Evolutionary conservation across 2,113 vertebrate species (phyloP).

Genomic region (Pelodiscus sinensis): DNA sequence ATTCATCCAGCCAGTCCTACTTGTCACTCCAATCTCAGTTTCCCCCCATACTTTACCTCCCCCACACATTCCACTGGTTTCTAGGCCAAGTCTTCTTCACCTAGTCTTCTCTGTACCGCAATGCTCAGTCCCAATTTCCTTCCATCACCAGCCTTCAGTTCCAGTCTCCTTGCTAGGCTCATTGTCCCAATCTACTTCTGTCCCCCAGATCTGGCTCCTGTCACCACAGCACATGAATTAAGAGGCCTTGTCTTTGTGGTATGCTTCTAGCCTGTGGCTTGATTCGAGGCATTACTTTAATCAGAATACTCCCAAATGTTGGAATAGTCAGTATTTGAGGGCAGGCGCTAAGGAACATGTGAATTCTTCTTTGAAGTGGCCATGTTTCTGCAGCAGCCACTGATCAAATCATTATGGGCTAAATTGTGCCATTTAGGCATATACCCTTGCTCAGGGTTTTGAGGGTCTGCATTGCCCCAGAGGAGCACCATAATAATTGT

Average conservation of each 20-base stretch:
- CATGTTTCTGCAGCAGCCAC: not conserved
- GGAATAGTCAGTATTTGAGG: not conserved
- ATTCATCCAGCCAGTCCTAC: too few relatives aligned
- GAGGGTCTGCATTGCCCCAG: not conserved
- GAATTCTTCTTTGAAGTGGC: not conserved
- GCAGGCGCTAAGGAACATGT: not conserved
- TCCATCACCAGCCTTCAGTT: too few relatives aligned
- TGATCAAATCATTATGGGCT: not conserved
- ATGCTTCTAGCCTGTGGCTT: not conserved
- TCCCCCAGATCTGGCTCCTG: too few relatives aligned
- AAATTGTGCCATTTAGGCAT: not conserved
- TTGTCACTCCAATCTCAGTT: too few relatives aligned
- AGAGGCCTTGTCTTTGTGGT: not conserved
- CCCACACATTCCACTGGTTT: too few relatives aligned
- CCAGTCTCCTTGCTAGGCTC: too few relatives aligned
- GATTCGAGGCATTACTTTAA: not conserved
- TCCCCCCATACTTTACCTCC: too few relatives aligned
- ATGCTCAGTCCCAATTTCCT: too few relatives aligned
- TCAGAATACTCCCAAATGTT: not conserved
- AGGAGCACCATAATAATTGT: not conserved
- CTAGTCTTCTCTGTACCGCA: too few relatives aligned
- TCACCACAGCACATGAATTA: too few relatives aligned
- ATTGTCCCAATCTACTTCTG: too few relatives aligned
- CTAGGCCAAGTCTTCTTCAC: too few relatives aligned
- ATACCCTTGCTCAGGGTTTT: not conserved